A percentile compares a stretch with the other conserved stretches of the same genome.
Evolutionary conservation across 2,888 invertebrate species (phyloP).

Genomic region (Xanthostigma xanthostigma): DNA sequence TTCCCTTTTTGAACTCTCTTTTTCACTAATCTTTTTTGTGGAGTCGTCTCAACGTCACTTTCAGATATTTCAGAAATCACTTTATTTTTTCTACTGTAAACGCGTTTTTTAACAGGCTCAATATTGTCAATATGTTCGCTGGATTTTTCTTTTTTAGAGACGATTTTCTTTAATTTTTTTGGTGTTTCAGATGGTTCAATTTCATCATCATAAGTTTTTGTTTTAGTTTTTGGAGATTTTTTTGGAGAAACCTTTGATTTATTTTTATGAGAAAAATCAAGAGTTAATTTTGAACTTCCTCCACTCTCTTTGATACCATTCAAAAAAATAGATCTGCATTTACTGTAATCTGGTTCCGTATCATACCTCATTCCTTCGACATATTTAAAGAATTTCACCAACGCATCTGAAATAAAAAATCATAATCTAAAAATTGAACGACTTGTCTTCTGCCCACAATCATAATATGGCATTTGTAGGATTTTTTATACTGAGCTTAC

Average conservation of each 20-base stretch:
- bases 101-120: background rate
- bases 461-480: too few relatives aligned
- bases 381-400: conserved; percentile 51
- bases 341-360: conserved; percentile 56
- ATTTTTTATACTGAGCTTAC: too few relatives aligned
- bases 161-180: conserved; percentile 21
- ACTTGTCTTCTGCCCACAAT: conserved; percentile 7
- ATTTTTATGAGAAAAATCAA: conserved; percentile 18
- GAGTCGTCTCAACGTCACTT: background rate
- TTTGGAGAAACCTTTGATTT: conserved; percentile 17
- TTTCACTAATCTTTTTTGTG: background rate
- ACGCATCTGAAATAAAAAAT: conserved; percentile 33
- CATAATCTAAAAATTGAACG: background rate
- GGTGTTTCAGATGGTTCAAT: conserved; percentile 23
- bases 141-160: conserved; percentile 1
- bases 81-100: too few relatives aligned
- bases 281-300: conserved; percentile 19
- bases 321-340: conserved; percentile 49
- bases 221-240: conserved; percentile 18
- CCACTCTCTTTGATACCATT: conserved; percentile 48
- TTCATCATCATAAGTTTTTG: conserved; percentile 15
- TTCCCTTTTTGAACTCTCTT: background rate
- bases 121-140: background rate
- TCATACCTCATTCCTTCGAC: conserved; percentile 52
- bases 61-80: background rate